phyloP scores from a whole-genome alignment of 2,113 vertebrate species.

The Lasiurus borealis region DNA sequence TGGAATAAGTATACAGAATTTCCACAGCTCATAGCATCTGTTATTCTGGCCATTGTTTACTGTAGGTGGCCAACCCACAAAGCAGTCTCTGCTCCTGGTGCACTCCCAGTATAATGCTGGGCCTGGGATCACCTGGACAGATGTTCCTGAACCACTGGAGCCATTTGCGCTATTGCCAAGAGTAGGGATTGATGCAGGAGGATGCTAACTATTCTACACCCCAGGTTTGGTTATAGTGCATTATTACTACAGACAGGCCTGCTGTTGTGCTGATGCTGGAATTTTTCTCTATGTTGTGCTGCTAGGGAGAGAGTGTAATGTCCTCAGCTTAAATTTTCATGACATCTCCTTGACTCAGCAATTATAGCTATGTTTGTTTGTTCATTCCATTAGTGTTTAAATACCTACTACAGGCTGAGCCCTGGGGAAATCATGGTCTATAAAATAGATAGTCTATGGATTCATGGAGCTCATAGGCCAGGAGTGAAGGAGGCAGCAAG shows the following conservation, averaged over 20 bases:
- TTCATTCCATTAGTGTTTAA: slow-evolving; percentile 42
- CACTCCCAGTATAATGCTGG: background rate
- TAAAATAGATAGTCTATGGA: background rate
- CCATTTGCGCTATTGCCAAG: background rate
- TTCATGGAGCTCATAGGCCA: background rate
- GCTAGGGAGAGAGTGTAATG: background rate
- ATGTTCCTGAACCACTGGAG: slow-evolving; percentile 39
- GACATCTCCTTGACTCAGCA: slow-evolving; percentile 23
- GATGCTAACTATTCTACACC: background rate
- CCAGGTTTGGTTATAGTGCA: background rate
- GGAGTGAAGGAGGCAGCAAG: background rate
- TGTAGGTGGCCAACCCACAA: background rate
- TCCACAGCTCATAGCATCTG: background rate
- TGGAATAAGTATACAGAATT: slow-evolving; percentile 24
- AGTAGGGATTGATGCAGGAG: background rate
- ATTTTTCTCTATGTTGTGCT: background rate
- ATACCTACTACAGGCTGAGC: background rate
- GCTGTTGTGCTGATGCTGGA: background rate
- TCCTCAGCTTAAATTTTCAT: slow-evolving; percentile 7
- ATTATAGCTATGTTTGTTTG: background rate
- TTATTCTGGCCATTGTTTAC: background rate
- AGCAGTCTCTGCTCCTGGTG: background rate
- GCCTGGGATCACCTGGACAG: background rate
- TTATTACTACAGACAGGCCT: background rate
- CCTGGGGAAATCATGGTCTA: background rate